phyloP scores from a whole-genome alignment of 2,797 vertebrate genomes.

The Chloroceryle amazona region DNA sequence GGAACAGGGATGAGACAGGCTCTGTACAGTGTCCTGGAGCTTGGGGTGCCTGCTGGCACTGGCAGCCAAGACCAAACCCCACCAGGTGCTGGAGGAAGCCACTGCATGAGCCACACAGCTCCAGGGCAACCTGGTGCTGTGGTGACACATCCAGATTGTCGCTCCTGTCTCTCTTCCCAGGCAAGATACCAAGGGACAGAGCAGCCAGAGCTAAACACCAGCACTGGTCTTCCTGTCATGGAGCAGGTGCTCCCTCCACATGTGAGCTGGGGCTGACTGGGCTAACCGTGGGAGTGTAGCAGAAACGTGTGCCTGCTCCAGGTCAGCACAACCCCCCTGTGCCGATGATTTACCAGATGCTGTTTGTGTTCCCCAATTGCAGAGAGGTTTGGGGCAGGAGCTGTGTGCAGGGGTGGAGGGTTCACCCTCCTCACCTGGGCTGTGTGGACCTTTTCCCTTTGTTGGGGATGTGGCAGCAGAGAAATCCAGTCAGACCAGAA shows the following conservation, averaged over 20 bases:
- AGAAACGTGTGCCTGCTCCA: background rate
- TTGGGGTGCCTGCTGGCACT: background rate
- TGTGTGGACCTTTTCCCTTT: background rate
- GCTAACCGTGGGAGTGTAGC: background rate
- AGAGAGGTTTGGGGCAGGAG: background rate
- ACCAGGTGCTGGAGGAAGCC: background rate
- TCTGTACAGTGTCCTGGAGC: background rate
- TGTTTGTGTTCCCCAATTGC: background rate
- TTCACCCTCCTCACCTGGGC: background rate
- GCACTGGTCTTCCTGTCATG: rapidly evolving
- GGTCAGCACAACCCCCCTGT: background rate
- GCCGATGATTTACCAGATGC: background rate
- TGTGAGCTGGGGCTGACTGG: rapidly evolving
- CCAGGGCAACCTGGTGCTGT: background rate
- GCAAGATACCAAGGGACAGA: background rate
- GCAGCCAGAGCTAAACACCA: background rate
- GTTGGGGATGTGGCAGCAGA: background rate
- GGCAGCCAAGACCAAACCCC: background rate
- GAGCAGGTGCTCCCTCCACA: background rate
- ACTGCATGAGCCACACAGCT: background rate
- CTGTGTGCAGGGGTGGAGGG: background rate
- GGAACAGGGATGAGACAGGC: background rate
- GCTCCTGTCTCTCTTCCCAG: background rate
- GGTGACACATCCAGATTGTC: background rate
- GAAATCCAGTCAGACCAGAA: constrained; percentile 63